These are phyloP conservation scores for Muscina levida DNA, from an alignment of 2,888 invertebrate genomes.

Conservation along the genomic window DNA sequence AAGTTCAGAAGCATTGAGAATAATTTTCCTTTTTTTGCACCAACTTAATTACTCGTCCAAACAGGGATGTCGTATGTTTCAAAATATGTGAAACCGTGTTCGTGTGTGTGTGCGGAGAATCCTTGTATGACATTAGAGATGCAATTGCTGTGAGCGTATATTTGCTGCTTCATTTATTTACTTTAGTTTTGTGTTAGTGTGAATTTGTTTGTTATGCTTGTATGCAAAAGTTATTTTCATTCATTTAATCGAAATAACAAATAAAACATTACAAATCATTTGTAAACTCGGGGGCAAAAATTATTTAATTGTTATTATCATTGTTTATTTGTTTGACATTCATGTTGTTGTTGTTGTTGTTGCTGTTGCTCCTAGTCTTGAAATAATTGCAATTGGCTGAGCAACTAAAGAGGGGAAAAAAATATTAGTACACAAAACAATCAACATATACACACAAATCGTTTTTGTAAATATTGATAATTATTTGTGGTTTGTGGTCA, in stretches of 20 bases:
- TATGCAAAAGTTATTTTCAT: constrained; percentile 32
- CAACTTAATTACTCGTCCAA: constrained; percentile 56
- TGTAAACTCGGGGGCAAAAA: constrained; percentile 23
- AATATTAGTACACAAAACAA: constrained; percentile 27
- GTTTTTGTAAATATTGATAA: constrained; percentile 18
- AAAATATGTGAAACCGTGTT: too few species aligned
- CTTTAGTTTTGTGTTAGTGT: not conserved
- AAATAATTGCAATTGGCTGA: not conserved
- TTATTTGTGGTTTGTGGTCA: not conserved
- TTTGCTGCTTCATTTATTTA: not conserved
- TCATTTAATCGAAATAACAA: constrained; percentile 44
- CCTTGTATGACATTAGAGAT: too few species aligned
- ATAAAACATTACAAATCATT: constrained; percentile 32
- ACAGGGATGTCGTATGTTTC: too few species aligned
- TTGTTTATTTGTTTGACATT: constrained; percentile 47
- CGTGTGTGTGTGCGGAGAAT: not conserved
- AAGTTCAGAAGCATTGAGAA: constrained; percentile 40
- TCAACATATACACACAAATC: too few species aligned
- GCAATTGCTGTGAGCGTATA: too few species aligned
- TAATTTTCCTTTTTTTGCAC: constrained; percentile 50
- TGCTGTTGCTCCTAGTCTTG: not conserved
- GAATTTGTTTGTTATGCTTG: not conserved
- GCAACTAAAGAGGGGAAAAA: constrained; percentile 44
- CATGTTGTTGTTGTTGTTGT: constrained; percentile 41
- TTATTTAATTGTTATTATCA: constrained; percentile 46